Evolutionary conservation across 2,797 vertebrate species (phyloP).

Genomic region (Bradypodion pumilum): DNA sequence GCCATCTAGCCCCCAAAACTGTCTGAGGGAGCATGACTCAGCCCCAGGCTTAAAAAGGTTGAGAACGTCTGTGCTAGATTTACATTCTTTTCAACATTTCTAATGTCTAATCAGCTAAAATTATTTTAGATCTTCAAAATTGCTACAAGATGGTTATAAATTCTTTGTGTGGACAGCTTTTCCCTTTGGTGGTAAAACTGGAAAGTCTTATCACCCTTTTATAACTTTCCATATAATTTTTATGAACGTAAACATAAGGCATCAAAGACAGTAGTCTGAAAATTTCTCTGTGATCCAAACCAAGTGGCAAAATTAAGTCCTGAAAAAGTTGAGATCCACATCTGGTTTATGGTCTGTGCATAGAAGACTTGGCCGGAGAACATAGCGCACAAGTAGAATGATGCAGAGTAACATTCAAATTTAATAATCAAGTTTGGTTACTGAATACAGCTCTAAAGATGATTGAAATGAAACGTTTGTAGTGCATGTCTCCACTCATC

Average conservation of each 20-base stretch:
- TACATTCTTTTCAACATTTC: constrained; percentile 65
- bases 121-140: constrained; percentile 68
- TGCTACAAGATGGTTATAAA: constrained; percentile 78
- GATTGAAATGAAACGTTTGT: constrained; percentile 59
- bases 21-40: no score
- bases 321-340: constrained; percentile 66
- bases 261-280: constrained; percentile 73
- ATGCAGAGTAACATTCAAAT: constrained; percentile 67
- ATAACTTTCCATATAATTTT: constrained; percentile 78
- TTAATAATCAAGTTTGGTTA: constrained; percentile 68
- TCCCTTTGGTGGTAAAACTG: constrained; percentile 75
- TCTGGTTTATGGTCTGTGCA: constrained; percentile 69
- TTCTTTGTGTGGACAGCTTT: constrained; percentile 74
- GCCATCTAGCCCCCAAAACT: no score
- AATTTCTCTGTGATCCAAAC: constrained; percentile 68
- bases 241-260: constrained; percentile 74
- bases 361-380: constrained; percentile 67
- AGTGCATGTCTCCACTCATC: constrained; percentile 57
- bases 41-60: no score
- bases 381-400: constrained; percentile 63
- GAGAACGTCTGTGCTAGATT: no score
- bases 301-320: constrained; percentile 69
- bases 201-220: constrained; percentile 75
- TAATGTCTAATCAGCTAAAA: constrained; percentile 68
- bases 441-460: constrained; percentile 66